Base-by-base conservation (phyloP, 2,888 invertebrate genomes). In the Kuschelorhynchus macadamiae region DNA sequence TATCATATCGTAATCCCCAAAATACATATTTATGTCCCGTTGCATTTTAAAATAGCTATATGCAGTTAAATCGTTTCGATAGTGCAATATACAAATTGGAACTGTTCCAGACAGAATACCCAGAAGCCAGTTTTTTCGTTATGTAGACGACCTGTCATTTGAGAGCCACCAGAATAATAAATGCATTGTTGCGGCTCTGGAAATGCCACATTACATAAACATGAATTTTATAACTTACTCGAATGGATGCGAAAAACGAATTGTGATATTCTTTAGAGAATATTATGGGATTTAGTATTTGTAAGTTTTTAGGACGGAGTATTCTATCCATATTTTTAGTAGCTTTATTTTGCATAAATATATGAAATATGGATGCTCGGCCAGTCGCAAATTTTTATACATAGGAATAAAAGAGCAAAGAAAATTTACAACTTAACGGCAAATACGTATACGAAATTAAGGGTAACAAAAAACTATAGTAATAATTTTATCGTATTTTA, bases 71-170 rank as follows among this genome's bases (percentile, higher is more conserved):
- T 55, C 57, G 65, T 59, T 53, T 17, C 39, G 66, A 66, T 66
- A 60, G 66, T 59, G 66, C 52, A 60, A 60, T 66, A 66, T 60
- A 60, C 60, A 60, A 66, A 66, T 60, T 66, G 66, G 66, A 66
- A 66, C 21, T 8, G 60, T 66, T 66, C 66, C 66, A 66, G 66
- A 49, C 60, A 60, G 46, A 60, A 66, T 66, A 55, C 60, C 66
- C 47, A 52, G 59, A 60, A 66, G 52, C 36, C 53, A 44, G 33
- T 66, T 60, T 60, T 60, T 59, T 66, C 59, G 52, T 41, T 46
- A 60, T 55, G 66, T 53, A 66, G 66, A 66, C 66, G 60, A 60
- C 44, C 60, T 66, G 66, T 66, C 66, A 60, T 66, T 66, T 49
- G 66, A 47, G 59, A 66, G 50, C 66, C 60, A 30, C 53, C 20